Conservation (phyloP, 2,113 vertebrate genomes). For the Lagenorhynchus albirostris region DNA sequence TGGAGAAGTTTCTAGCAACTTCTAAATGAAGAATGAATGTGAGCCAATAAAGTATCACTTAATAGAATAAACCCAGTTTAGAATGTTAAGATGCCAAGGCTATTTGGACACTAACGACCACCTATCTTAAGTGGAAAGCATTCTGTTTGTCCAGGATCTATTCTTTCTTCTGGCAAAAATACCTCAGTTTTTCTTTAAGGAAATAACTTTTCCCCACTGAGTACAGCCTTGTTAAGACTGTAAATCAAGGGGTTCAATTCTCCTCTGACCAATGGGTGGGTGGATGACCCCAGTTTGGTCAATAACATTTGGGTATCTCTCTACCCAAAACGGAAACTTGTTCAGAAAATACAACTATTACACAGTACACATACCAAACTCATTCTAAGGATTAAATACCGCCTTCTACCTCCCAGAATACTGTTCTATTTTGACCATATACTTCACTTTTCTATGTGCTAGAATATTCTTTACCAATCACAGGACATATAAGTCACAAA, state of each 20-base stretch:
- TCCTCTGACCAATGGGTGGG: neutral
- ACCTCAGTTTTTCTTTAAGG: neutral
- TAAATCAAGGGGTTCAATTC: neutral
- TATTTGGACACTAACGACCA: neutral
- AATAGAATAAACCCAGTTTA: neutral
- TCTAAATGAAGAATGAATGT: neutral
- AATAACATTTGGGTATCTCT: neutral
- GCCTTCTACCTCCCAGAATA: neutral
- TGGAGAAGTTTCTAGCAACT: neutral
- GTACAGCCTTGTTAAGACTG: neutral
- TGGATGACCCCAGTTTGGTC: neutral
- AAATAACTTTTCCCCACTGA: neutral
- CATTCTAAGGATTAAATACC: neutral
- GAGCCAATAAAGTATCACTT: neutral
- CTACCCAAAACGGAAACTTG: neutral
- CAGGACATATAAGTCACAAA: neutral
- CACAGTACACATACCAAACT: neutral
- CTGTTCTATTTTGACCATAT: neutral
- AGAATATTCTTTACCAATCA: neutral
- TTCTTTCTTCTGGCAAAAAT: neutral
- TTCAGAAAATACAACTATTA: neutral
- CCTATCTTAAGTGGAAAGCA: neutral
- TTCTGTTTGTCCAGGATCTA: neutral
- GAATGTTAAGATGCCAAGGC: neutral
- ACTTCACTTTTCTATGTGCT: neutral